Conservation (phyloP, 1,140 invertebrate species). For the Trachelipus rathkii region DNA sequence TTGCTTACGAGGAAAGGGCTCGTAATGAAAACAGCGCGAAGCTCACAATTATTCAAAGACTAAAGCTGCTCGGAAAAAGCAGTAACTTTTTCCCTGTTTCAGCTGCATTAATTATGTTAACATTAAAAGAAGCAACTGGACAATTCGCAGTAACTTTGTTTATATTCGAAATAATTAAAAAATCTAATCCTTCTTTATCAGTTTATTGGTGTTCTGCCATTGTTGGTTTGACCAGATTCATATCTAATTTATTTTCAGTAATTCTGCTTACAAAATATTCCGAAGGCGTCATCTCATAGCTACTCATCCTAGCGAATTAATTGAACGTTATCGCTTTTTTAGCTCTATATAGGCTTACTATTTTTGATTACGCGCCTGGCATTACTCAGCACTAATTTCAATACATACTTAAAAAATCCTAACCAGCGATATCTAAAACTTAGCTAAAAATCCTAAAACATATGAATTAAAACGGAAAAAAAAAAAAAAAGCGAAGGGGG, state of each 20-base stretch:
- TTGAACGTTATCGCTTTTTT: constrained; percentile 12
- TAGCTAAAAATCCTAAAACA: no score
- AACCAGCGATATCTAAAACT: no score
- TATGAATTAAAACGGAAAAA: no score
- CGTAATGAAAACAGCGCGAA: background rate
- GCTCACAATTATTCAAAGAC: background rate
- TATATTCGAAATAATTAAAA: background rate
- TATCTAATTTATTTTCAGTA: constrained; percentile 13
- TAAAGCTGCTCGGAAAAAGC: background rate
- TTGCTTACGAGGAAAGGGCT: constrained; percentile 16
- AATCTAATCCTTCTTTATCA: background rate
- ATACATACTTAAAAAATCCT: no score
- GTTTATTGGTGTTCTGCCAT: constrained; percentile 14
- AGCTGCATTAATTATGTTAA: constrained; percentile 6
- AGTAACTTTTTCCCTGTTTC: constrained; percentile 21
- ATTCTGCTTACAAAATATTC: constrained; percentile 10
- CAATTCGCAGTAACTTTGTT: constrained; percentile 28
- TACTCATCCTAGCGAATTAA: background rate
- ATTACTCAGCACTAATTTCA: background rate
- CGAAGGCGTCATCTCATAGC: background rate
- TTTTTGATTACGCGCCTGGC: constrained; percentile 6
- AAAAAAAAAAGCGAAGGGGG: no score
- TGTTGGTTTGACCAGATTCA: constrained; percentile 20
- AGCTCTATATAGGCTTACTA: constrained; percentile 18
- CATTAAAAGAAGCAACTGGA: constrained; percentile 32